Percentiles rank a stretch among this genome's conserved stretches.
These are phyloP conservation scores for Sebastes diploproa DNA, from an alignment of 2,797 vertebrate species.

Conservation along the genomic window DNA sequence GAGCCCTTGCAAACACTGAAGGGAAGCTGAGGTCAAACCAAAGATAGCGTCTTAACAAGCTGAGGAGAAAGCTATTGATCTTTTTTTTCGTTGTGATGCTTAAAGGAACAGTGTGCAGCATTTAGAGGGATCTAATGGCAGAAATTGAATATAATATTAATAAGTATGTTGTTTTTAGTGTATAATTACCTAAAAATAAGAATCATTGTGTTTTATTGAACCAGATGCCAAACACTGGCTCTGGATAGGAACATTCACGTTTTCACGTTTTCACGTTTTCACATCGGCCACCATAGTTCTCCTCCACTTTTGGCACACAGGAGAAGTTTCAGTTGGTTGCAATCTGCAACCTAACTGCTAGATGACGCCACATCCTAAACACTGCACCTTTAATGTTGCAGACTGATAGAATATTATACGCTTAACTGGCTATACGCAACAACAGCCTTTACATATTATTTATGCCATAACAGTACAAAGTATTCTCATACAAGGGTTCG, in stretches of 20 bases:
- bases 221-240: too few relatives aligned
- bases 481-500: too few relatives aligned
- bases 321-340: too few relatives aligned
- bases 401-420: neutral
- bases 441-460: neutral
- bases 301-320: too few relatives aligned
- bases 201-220: neutral
- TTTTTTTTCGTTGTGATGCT: neutral
- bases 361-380: neutral
- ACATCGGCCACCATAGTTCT: too few relatives aligned
- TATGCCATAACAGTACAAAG: too few relatives aligned
- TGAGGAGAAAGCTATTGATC: neutral
- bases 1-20: slow-evolving; percentile 1
- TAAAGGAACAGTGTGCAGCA: rapidly evolving
- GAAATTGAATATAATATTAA: neutral
- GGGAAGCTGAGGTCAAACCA: slow-evolving; percentile 20
- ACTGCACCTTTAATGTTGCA: neutral
- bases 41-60: neutral
- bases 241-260: too few relatives aligned
- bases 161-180: neutral
- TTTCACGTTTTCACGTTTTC: too few relatives aligned
- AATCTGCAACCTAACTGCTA: too few relatives aligned
- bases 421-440: neutral
- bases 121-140: rapidly evolving
- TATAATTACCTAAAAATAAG: neutral